Conservation (phyloP, 2,888 invertebrate genomes). For the Hemithea aestivaria region DNA sequence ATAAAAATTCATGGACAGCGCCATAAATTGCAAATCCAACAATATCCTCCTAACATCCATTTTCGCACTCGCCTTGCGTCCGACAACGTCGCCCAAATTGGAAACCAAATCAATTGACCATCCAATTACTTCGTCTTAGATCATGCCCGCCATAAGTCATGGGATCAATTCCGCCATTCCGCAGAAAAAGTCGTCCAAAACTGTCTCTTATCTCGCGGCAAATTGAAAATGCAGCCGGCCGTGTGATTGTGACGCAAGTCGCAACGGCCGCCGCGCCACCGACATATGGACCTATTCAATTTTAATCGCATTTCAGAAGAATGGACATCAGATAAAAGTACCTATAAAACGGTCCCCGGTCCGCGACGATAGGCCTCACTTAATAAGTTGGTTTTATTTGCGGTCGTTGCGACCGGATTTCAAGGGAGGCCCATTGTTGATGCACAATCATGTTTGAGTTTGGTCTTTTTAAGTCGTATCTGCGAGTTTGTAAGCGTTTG, state of each 20-base stretch:
- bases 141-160: constrained; percentile 67
- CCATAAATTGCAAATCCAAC: constrained; percentile 18
- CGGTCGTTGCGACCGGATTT: constrained; percentile 63
- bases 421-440: constrained; percentile 61
- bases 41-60: constrained; percentile 24
- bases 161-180: constrained; percentile 74
- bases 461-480: constrained; percentile 68
- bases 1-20: constrained; percentile 20
- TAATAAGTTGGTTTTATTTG: constrained; percentile 74
- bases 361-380: constrained; percentile 57
- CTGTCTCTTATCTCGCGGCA: constrained; percentile 75
- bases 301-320: constrained; percentile 79
- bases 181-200: constrained; percentile 75
- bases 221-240: constrained; percentile 77
- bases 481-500: constrained; percentile 44
- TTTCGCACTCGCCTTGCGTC: constrained; percentile 13
- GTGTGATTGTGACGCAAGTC: constrained; percentile 75
- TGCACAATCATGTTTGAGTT: constrained; percentile 68
- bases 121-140: constrained; percentile 63
- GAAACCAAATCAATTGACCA: constrained; percentile 66
- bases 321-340: constrained; percentile 75
- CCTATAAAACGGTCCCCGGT: constrained; percentile 61
- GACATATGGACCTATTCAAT: constrained; percentile 78
- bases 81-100: constrained; percentile 44
- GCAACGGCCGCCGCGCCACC: constrained; percentile 49